These are phyloP conservation scores for Hemibagrus guttatus DNA, from an alignment of 2,797 vertebrate genomes.

Conservation along the genomic window DNA sequence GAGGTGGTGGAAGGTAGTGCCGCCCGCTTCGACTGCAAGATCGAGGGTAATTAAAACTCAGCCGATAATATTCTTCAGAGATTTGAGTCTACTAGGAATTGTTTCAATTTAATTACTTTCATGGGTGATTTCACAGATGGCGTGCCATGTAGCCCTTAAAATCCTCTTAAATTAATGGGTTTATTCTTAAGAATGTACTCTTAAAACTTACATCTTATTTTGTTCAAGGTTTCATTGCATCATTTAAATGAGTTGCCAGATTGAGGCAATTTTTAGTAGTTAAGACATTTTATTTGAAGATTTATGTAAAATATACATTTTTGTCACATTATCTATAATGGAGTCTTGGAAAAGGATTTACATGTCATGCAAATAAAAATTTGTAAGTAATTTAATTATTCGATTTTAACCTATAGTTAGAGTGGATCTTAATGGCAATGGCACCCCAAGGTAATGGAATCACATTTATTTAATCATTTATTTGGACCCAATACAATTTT, in stretches of 20 bases:
- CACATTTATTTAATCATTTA: not conserved
- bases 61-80: not conserved
- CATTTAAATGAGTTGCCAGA: not conserved
- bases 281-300: not conserved
- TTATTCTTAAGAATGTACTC: not conserved
- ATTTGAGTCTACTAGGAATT: not conserved
- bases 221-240: not conserved
- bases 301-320: not conserved
- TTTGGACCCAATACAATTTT: not conserved
- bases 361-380: not conserved
- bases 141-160: not conserved
- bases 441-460: not conserved
- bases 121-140: not conserved
- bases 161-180: too few relatives aligned
- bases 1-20: slow-evolving; percentile 87
- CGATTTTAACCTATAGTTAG: too few relatives aligned
- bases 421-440: not conserved
- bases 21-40: slow-evolving; percentile 89
- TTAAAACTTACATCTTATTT: not conserved
- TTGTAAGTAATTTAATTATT: not conserved
- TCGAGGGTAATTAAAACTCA: slow-evolving; percentile 76
- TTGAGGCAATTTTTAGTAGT: not conserved
- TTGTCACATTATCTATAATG: not conserved
- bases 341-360: not conserved
- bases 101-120: not conserved